Conservation (phyloP, 2,888 invertebrate genomes). For the Oscheius sp. region DNA sequence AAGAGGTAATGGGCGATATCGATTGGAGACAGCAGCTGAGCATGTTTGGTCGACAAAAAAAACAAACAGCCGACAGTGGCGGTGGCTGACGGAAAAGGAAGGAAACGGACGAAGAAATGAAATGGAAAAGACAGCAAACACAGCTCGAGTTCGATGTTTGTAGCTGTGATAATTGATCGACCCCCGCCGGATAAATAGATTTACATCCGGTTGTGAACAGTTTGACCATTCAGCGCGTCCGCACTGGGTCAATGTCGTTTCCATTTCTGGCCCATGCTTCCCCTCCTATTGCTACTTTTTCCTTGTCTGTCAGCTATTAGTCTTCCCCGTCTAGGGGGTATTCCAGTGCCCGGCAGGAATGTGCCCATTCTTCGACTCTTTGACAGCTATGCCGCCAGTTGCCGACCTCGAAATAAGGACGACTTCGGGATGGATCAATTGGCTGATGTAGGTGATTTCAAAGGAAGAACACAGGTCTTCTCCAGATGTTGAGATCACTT, state of each 20-base stretch:
- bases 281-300: conserved; percentile 1
- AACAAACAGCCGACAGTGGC: conserved; percentile 1
- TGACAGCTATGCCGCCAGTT: conserved; percentile 66
- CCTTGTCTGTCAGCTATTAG: not conserved
- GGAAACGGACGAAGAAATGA: not conserved
- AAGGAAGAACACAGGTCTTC: too few relatives aligned
- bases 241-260: conserved; percentile 28
- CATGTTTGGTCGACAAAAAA: conserved; percentile 14
- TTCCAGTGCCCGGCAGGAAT: conserved; percentile 65
- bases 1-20: conserved; percentile 20
- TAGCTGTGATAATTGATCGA: not conserved
- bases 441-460: conserved; percentile 44
- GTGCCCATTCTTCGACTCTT: conserved; percentile 66
- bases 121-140: not conserved
- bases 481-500: conserved; percentile 65
- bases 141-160: too few relatives aligned
- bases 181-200: not conserved
- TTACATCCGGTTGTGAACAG: not conserved
- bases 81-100: not conserved
- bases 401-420: conserved; percentile 50
- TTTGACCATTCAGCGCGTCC: not conserved
- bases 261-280: conserved; percentile 17
- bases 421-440: conserved; percentile 63
- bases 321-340: conserved; percentile 39
- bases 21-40: conserved; percentile 26